These are phyloP conservation scores for Cyphomyrmex costatus DNA, from an alignment of 1,140 invertebrate genomes.

Conservation along the genomic window DNA sequence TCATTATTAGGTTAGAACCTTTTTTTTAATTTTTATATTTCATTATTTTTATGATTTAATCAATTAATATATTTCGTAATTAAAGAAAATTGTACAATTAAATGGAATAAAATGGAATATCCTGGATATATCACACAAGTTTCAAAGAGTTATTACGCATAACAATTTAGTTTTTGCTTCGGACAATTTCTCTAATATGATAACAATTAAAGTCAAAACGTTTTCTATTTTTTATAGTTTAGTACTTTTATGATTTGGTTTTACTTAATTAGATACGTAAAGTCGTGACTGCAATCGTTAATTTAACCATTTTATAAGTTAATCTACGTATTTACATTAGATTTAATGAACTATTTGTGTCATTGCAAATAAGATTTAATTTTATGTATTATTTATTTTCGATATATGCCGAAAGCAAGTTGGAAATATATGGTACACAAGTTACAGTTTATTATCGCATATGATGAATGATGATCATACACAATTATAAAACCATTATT, in stretches of 20 bases:
- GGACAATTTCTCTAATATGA: background rate
- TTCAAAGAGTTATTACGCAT: background rate
- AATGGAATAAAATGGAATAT: slow-evolving; percentile 26
- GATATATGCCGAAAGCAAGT: background rate
- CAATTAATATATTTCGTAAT: background rate
- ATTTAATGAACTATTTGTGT: background rate
- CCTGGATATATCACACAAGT: background rate
- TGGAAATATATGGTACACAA: background rate
- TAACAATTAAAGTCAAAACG: background rate
- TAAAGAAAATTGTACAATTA: background rate
- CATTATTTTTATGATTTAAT: background rate
- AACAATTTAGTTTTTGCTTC: background rate
- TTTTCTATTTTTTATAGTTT: background rate
- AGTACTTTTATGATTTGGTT: background rate
- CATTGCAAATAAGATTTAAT: background rate
- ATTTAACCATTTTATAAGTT: background rate
- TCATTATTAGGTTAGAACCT: background rate
- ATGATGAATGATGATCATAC: background rate
- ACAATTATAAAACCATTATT: slow-evolving; percentile 6
- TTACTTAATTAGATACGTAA: background rate
- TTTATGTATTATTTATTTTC: background rate
- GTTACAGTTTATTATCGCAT: background rate
- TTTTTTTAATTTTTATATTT: background rate
- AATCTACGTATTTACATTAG: background rate
- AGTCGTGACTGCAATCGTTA: background rate